Base-by-base conservation (phyloP, 2,113 vertebrate genomes). In the Lasiurus cinereus region DNA sequence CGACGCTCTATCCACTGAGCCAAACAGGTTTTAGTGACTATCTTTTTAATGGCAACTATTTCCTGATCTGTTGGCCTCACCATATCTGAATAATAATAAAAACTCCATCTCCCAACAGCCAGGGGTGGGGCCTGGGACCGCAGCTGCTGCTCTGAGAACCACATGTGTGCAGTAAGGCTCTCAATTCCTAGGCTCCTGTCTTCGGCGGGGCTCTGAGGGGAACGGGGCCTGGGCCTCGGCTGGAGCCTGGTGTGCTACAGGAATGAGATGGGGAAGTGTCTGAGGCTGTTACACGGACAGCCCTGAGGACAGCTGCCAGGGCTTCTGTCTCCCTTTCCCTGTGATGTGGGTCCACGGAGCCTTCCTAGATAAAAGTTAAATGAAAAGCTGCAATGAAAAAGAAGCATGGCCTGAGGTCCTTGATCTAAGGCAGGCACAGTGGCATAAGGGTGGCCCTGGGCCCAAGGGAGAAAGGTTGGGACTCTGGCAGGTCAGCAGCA, bases 321-420 rank as follows among this genome's bases (percentile, higher is more conserved):
- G 50, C 29, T 33, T 29, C 82, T 80, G 62, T 31, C 50, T 94
- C 31, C 52, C 18, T 77, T 70, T 66, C 73, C 50, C 36, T 94
- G 77, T n/a, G 43, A 24, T 3, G n/a, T 27, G 31, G 22, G n/a
- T n/a, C 67, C 11, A 0, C 1, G 10, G 16, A 43, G 43, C 83
- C 76, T 77, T 80, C 18, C 56, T 22, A 48, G 69, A 64, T 6
- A 73, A 43, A 90, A 70, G 87, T 74, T 64, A 89, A 82, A 94
- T 52, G 24, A 96, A 88, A 89, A 74, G 67, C 62, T 70, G 22
- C 33, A 31, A 24, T 3, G 24, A 74, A 87, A 73, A 90, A 13
- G 73, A 92, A 50, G 39, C 46, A 48, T 33, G 36, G 27, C 31
- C 66, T 1, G 39, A 89, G 77, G 66, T 12, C 52, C 72, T 69